Evolutionary conservation across 2,797 vertebrate genomes (phyloP).

Genomic region (Cichlasoma orientale): DNA sequence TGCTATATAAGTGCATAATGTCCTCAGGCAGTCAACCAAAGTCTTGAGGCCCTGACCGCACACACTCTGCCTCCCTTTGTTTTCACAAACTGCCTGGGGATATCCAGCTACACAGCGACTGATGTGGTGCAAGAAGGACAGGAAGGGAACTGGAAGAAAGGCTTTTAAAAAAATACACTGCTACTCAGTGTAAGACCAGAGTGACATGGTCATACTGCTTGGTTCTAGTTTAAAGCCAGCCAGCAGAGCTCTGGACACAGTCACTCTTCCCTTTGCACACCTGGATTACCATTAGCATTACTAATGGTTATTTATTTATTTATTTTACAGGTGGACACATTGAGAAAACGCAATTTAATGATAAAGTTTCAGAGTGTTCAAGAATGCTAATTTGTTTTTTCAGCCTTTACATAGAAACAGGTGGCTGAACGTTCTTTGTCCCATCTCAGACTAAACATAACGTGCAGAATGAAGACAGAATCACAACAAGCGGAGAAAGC

Average conservation of each 20-base stretch:
- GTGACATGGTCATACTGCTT: background rate
- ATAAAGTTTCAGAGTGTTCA: background rate
- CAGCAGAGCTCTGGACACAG: background rate
- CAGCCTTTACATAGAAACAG: background rate
- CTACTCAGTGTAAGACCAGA: background rate
- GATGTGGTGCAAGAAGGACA: background rate
- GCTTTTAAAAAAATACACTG: background rate
- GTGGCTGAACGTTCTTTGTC: background rate
- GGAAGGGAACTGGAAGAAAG: background rate
- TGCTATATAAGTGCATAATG: background rate
- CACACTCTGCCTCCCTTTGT: background rate
- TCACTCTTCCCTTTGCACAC: background rate
- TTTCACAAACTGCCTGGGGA: background rate
- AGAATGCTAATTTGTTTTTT: background rate
- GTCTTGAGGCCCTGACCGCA: background rate
- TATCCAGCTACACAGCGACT: background rate
- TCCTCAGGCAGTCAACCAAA: background rate
- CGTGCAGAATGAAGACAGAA: background rate
- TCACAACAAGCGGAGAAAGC: background rate
- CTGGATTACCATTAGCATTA: background rate
- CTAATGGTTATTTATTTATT: too few species aligned
- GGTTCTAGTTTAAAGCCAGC: background rate
- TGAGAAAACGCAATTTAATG: background rate
- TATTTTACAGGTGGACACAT: background rate
- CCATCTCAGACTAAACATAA: background rate